A percentile compares a stretch with the other conserved stretches of the same genome.
These are phyloP conservation scores for Sarcoramphus papa DNA, from an alignment of 2,797 vertebrate genomes.

Conservation along the genomic window DNA sequence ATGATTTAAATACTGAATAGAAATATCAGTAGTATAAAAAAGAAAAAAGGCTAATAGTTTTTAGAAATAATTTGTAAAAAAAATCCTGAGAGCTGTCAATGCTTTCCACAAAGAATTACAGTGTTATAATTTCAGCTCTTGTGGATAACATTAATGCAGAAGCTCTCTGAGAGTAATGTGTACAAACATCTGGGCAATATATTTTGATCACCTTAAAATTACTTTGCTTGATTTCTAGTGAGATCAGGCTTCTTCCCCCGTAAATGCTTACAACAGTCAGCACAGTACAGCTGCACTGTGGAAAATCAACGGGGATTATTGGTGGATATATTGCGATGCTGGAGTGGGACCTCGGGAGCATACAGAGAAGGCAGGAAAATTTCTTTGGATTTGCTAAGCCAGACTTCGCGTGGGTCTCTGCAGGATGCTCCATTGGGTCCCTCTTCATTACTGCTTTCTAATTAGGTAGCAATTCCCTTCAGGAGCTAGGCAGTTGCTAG, in stretches of 20 bases:
- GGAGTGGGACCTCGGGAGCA: not conserved
- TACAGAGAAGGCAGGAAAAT: not conserved
- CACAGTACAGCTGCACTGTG: not conserved
- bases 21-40: not conserved
- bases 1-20: not conserved
- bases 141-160: not conserved
- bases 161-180: not conserved
- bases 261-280: not conserved
- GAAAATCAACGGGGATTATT: not conserved
- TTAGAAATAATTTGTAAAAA: not conserved
- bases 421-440: not conserved
- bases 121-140: not conserved
- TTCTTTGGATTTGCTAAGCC: not conserved
- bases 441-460: conserved; percentile 21
- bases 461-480: conserved; percentile 1
- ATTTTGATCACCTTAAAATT: not conserved
- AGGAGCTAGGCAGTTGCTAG: not conserved
- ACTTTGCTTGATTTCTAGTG: not conserved
- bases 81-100: not conserved
- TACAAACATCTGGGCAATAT: not conserved
- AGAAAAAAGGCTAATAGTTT: not conserved
- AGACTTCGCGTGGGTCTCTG: not conserved
- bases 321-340: not conserved
- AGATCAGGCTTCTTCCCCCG: not conserved
- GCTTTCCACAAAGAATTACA: not conserved